Conservation (phyloP, 2,888 invertebrate genomes). For the Coronaproctus castanopsis region DNA sequence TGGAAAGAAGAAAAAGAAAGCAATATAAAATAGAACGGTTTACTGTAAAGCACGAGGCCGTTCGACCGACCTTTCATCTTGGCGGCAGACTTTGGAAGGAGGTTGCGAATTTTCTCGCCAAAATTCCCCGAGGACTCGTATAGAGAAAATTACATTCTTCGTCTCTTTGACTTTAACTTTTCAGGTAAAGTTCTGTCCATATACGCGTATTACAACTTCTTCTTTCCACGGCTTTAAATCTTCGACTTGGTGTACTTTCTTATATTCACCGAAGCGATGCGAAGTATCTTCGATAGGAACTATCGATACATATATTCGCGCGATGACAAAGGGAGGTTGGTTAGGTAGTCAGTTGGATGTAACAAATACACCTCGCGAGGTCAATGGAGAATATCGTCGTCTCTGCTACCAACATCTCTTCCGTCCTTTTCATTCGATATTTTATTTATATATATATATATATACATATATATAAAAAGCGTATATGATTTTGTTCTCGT, state of each 20-base stretch:
- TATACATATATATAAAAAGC: too few species aligned
- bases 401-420: too few species aligned
- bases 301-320: not conserved
- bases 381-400: not conserved
- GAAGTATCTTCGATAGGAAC: not conserved
- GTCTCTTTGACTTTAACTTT: slow-evolving; percentile 12
- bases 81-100: not conserved
- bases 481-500: too few species aligned
- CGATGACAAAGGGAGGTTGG: not conserved
- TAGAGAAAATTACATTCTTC: slow-evolving; percentile 17
- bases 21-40: not conserved
- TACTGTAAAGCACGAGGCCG: not conserved
- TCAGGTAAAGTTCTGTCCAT: not conserved
- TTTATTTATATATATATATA: too few species aligned
- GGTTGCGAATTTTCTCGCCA: not conserved
- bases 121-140: slow-evolving; percentile 17
- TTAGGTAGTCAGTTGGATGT: not conserved
- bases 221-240: too few species aligned
- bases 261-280: too few species aligned
- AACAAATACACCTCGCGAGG: not conserved
- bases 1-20: not conserved
- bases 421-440: too few species aligned
- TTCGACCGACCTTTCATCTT: not conserved
- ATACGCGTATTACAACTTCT: not conserved
- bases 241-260: not conserved